phyloP scores from a whole-genome alignment of 2,113 vertebrate genomes.

The Bombycilla garrulus region DNA sequence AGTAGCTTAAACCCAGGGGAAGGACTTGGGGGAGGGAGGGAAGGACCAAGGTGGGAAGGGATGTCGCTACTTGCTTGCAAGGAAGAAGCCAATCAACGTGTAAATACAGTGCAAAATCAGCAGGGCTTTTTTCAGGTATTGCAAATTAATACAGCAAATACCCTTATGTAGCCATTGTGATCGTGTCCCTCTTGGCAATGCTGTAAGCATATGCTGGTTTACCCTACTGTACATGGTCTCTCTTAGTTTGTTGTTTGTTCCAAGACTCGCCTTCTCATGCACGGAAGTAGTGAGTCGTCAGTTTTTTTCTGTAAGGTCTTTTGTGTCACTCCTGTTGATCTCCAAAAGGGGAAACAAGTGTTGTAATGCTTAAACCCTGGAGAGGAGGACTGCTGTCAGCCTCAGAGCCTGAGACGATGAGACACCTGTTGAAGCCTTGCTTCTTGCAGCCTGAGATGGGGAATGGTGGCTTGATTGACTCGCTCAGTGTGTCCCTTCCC shows the following conservation, averaged over 20 bases:
- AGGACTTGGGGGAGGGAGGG: background rate
- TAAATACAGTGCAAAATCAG: slow-evolving; percentile 49
- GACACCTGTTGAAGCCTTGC: background rate
- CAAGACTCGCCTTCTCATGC: background rate
- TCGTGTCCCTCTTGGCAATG: background rate
- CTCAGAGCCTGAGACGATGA: background rate
- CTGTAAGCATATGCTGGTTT: slow-evolving; percentile 28
- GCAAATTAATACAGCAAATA: slow-evolving; percentile 52
- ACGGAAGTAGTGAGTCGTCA: background rate
- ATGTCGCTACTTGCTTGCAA: slow-evolving; percentile 24
- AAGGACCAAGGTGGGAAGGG: background rate
- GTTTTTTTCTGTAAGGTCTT: background rate
- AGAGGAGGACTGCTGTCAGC: slow-evolving; percentile 1
- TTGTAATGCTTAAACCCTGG: slow-evolving; percentile 42
- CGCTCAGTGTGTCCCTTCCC: background rate
- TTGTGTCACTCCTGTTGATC: background rate
- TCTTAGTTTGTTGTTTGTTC: background rate
- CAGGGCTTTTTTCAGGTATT: slow-evolving; percentile 62
- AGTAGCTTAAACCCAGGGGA: slow-evolving; percentile 60
- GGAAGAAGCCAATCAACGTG: slow-evolving; percentile 66
- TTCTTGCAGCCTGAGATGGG: background rate
- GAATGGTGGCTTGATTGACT: background rate
- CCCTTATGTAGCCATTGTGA: slow-evolving; percentile 30
- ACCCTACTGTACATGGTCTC: background rate
- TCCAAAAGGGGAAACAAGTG: background rate